These are phyloP conservation scores for Cinclus mexicanus DNA, from an alignment of 2,113 vertebrate genomes.

Conservation along the genomic window DNA sequence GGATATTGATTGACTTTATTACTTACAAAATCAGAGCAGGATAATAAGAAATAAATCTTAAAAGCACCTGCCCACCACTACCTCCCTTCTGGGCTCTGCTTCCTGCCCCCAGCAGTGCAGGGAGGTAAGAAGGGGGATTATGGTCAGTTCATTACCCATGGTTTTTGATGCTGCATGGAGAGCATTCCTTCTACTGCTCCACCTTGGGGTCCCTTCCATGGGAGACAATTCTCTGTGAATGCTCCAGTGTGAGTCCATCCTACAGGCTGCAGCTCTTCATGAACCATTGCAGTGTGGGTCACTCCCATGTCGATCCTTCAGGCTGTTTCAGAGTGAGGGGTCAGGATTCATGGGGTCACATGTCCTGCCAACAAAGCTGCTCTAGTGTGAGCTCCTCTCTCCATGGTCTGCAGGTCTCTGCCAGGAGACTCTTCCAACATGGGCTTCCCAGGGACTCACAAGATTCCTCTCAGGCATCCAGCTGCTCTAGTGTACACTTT, in stretches of 20 bases:
- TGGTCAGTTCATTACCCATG: too few relatives aligned
- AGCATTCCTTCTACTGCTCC: neutral
- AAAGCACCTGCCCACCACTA: neutral
- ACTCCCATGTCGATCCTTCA: neutral
- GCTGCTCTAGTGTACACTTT: neutral
- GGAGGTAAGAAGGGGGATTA: neutral
- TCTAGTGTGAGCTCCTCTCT: neutral
- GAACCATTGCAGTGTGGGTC: fast-evolving
- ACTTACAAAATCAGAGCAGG: neutral
- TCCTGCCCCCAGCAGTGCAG: too few relatives aligned
- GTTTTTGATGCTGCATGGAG: neutral
- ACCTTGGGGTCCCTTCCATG: neutral
- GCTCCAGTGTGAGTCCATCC: neutral
- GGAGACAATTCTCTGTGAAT: neutral
- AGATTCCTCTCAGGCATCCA: neutral
- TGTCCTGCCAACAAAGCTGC: neutral
- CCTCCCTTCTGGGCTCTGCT: neutral
- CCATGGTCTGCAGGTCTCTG: neutral
- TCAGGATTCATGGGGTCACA: neutral
- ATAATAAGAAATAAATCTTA: neutral
- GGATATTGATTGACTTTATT: neutral
- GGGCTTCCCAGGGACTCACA: neutral
- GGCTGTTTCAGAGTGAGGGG: neutral
- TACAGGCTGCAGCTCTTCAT: neutral
- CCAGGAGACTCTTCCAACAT: neutral